phyloP scores from a whole-genome alignment of 2,888 invertebrate genomes.

The Muscina levida region DNA sequence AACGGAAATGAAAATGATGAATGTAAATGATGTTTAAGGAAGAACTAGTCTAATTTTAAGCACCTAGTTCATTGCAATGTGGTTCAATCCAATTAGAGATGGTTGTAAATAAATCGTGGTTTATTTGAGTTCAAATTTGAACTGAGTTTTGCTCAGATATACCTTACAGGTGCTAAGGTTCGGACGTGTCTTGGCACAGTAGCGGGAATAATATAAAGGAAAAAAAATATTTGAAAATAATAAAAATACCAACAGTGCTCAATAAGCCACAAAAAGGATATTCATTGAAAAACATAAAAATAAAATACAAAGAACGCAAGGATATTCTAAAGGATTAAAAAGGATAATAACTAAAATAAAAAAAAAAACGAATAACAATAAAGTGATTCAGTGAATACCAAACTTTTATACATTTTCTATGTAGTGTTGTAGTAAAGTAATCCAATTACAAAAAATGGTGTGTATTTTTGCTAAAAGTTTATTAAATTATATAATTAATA shows the following conservation, averaged over 20 bases:
- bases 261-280: conserved; percentile 41
- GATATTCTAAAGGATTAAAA: conserved; percentile 33
- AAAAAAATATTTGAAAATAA: conserved; percentile 11
- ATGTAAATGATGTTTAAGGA: conserved; percentile 53
- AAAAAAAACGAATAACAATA: conserved; percentile 30
- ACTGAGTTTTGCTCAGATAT: conserved; percentile 73
- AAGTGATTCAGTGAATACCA: conserved; percentile 2
- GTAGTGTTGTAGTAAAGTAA: conserved; percentile 69
- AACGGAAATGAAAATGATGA: conserved; percentile 53
- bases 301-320: no score
- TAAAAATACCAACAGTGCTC: conserved; percentile 32
- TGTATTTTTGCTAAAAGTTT: conserved; percentile 67
- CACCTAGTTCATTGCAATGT: conserved; percentile 70
- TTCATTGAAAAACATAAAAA: no score
- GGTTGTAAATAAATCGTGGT: conserved; percentile 53
- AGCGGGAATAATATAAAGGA: conserved; percentile 57
- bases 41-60: conserved; percentile 61
- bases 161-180: conserved; percentile 76
- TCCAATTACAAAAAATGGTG: conserved; percentile 76
- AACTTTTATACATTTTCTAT: conserved; percentile 54
- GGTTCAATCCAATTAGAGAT: conserved; percentile 79
- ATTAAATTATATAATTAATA: conserved; percentile 30
- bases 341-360: conserved; percentile 28
- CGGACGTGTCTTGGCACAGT: conserved; percentile 76
- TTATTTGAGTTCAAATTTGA: conserved; percentile 63